These are phyloP conservation scores for Pyrgus malvae DNA, from an alignment of 2,888 invertebrate genomes.

Conservation along the genomic window DNA sequence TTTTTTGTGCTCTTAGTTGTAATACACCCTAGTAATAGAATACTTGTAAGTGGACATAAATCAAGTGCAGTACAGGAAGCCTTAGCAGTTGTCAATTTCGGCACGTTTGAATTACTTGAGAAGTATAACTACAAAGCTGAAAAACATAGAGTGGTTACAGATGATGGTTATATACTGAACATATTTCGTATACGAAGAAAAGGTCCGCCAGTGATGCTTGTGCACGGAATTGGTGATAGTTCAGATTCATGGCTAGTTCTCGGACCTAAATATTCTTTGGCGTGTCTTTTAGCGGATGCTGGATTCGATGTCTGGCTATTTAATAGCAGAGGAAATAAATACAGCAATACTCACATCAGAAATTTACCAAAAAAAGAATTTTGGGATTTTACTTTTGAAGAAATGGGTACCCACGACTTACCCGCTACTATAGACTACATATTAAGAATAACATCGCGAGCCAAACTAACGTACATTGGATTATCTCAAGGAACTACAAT, in stretches of 20 bases:
- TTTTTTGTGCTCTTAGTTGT: no score
- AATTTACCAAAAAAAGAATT: constrained; percentile 50
- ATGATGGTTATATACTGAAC: constrained; percentile 62
- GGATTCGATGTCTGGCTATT: constrained; percentile 69
- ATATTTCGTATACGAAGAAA: constrained; percentile 55
- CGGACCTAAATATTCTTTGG: constrained; percentile 57
- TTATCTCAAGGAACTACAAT: constrained; percentile 70
- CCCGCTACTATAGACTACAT: constrained; percentile 65
- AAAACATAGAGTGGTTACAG: constrained; percentile 54
- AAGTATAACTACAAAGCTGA: constrained; percentile 55
- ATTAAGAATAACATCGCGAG: constrained; percentile 44
- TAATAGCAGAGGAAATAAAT: constrained; percentile 68
- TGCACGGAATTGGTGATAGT: constrained; percentile 67
- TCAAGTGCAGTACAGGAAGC: constrained; percentile 41
- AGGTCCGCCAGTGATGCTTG: constrained; percentile 63
- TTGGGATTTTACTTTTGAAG: constrained; percentile 69
- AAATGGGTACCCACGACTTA: constrained; percentile 66
- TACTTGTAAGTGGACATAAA: constrained; percentile 38
- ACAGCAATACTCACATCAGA: constrained; percentile 56
- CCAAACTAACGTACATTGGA: constrained; percentile 61
- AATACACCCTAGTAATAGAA: no score
- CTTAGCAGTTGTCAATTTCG: constrained; percentile 36
- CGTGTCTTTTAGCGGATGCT: constrained; percentile 55
- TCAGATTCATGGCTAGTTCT: constrained; percentile 69
- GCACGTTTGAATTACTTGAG: constrained; percentile 57